phyloP scores from a whole-genome alignment of 92 coral and sea anemone species.

The Heteractis magnifica region DNA sequence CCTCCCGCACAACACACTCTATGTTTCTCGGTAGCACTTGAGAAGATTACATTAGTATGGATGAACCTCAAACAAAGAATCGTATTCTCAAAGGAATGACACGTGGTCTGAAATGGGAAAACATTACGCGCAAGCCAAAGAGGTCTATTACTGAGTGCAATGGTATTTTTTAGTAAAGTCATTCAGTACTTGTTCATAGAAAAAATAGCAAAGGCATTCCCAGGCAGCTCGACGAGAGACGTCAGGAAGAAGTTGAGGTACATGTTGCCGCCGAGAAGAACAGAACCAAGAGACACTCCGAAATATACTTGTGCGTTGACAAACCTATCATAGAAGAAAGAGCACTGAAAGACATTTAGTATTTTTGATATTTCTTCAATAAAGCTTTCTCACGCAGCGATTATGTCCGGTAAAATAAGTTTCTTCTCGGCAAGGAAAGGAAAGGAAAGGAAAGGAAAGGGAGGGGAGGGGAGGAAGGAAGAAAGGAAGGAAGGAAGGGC shows the following conservation, averaged over 20 bases:
- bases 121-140: not conserved
- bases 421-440: no score
- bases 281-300: slow-evolving; percentile 92
- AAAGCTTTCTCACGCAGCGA: no score
- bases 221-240: slow-evolving; percentile 87
- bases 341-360: not conserved
- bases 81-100: no score
- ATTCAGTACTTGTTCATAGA: slow-evolving; percentile 78
- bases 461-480: no score
- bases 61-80: no score
- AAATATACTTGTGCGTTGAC: slow-evolving; percentile 94
- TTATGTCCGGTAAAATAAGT: no score
- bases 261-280: slow-evolving; percentile 87
- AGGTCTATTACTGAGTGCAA: not conserved
- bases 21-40: no score
- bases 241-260: slow-evolving; percentile 93
- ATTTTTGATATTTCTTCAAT: not conserved
- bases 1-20: no score
- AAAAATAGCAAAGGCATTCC: slow-evolving; percentile 85
- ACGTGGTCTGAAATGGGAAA: no score
- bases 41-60: no score
- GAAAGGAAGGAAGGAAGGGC: no score
- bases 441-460: no score
- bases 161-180: not conserved
- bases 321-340: slow-evolving; percentile 59